These are phyloP conservation scores for Pocillopora meandrina DNA, from an alignment of 92 coral and sea anemone genomes.

Conservation along the genomic window DNA sequence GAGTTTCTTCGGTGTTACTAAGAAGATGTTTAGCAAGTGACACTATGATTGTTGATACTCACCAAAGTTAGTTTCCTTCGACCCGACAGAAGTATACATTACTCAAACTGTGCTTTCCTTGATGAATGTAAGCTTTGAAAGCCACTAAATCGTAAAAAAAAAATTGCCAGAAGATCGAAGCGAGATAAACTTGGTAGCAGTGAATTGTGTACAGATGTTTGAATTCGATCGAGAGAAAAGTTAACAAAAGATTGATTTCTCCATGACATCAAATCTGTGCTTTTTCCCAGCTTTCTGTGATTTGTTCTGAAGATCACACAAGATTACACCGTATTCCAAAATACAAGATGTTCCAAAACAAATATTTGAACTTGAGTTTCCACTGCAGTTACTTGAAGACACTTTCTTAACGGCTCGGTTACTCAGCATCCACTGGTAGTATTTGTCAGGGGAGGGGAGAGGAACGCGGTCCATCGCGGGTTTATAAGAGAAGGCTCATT, in stretches of 20 bases:
- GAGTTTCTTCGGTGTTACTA: background rate
- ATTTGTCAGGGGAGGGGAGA: slow-evolving; percentile 10
- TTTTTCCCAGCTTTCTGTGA: background rate
- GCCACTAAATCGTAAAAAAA: no score
- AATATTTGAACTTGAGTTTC: background rate
- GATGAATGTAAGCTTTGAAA: no score
- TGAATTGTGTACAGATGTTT: background rate
- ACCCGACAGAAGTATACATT: background rate
- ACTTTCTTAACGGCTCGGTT: background rate
- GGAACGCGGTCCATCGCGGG: no score
- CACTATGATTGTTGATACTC: background rate
- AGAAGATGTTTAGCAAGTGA: background rate
- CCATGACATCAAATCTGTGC: background rate
- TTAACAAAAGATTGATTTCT: background rate
- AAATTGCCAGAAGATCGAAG: background rate
- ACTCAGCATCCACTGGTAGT: slow-evolving; percentile 12
- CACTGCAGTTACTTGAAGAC: background rate
- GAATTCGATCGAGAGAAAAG: background rate
- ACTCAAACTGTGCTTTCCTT: background rate
- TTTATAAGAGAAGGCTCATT: no score
- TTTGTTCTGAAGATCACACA: background rate
- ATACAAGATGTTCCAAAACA: background rate
- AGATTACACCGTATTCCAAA: background rate
- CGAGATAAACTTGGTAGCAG: background rate
- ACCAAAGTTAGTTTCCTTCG: slow-evolving; percentile 21